Percentiles rank a stretch among this genome's conserved stretches.
phyloP scores from a whole-genome alignment of 2,797 vertebrate species.

The Coendou prehensilis region DNA sequence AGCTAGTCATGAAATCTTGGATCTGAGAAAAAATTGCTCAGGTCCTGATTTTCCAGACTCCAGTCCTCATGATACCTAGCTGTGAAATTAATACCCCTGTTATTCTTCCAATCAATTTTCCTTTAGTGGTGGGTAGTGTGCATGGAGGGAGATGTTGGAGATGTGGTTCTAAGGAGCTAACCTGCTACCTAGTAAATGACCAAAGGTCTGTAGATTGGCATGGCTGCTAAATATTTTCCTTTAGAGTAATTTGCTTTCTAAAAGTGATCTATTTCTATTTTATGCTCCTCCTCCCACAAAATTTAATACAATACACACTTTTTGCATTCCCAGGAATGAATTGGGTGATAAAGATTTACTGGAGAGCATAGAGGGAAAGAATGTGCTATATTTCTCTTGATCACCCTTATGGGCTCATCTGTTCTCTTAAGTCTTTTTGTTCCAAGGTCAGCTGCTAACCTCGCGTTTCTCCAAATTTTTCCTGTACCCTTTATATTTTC shows the following conservation, averaged over 20 bases:
- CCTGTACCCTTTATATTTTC: not conserved
- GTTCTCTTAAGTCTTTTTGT: not conserved
- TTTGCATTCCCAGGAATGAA: not conserved
- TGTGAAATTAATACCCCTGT: not conserved
- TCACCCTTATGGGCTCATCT: not conserved
- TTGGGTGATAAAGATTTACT: not conserved
- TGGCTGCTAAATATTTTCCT: not conserved
- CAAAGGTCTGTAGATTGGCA: not conserved
- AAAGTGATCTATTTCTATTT: not conserved
- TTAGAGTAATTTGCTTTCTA: conserved; percentile 13
- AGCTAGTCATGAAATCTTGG: not conserved
- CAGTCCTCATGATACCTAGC: not conserved
- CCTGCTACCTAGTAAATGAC: not conserved
- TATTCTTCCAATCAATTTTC: not conserved
- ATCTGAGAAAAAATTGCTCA: not conserved
- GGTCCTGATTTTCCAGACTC: not conserved
- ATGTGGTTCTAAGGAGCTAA: not conserved
- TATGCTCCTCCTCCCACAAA: not conserved
- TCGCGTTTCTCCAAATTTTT: not conserved
- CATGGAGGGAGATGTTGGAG: not conserved
- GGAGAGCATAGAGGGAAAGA: not conserved
- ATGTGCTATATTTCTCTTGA: not conserved
- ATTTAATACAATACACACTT: not conserved
- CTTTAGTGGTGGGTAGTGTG: not conserved
- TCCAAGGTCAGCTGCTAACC: not conserved